A percentile compares a stretch with the other conserved stretches of the same genome.
These are phyloP conservation scores for Hypselothyrea guttata DNA, from an alignment of 2,888 invertebrate species.

Conservation along the genomic window DNA sequence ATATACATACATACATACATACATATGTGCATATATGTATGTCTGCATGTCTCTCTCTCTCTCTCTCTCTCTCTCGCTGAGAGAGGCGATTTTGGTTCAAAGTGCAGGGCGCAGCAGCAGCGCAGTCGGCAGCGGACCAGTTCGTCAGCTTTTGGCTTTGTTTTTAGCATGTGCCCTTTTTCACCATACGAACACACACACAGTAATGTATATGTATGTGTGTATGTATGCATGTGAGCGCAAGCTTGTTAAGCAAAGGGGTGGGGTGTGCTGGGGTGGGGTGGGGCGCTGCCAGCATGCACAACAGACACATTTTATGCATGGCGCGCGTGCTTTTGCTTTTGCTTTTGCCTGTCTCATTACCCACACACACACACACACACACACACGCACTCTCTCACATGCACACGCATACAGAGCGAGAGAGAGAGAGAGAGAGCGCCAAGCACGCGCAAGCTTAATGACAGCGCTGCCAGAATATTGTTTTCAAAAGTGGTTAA, in stretches of 20 bases:
- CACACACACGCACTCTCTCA: slow-evolving; percentile 17
- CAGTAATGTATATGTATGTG: slow-evolving; percentile 3
- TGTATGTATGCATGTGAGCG: slow-evolving; percentile 6
- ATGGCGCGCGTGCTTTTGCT: slow-evolving; percentile 70
- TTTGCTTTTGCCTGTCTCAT: slow-evolving; percentile 43
- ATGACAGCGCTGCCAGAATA: slow-evolving; percentile 19
- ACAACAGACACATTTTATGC: slow-evolving; percentile 54
- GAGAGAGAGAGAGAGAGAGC: slow-evolving; percentile 3
- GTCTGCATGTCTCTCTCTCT: too few relatives aligned
- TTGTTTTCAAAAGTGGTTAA: too few relatives aligned
- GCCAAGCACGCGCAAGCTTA: slow-evolving; percentile 46
- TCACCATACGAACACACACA: slow-evolving; percentile 23
- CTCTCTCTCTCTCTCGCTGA: too few relatives aligned
- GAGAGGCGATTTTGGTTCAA: slow-evolving; percentile 46
- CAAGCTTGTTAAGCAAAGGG: slow-evolving; percentile 17
- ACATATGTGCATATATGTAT: background rate
- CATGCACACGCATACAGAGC: slow-evolving; percentile 13
- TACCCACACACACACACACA: slow-evolving; percentile 20
- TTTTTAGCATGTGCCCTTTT: slow-evolving; percentile 69
- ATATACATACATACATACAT: background rate
- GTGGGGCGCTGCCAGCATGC: slow-evolving; percentile 48
- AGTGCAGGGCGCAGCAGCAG: slow-evolving; percentile 44
- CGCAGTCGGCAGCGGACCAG: slow-evolving; percentile 43
- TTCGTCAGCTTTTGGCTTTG: slow-evolving; percentile 61
- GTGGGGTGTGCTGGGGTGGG: slow-evolving; percentile 27